Evolutionary conservation across 2,888 invertebrate species (phyloP), one percentile per base, ranked within the genome.

Genomic region (Epinotia demarniana): DNA sequence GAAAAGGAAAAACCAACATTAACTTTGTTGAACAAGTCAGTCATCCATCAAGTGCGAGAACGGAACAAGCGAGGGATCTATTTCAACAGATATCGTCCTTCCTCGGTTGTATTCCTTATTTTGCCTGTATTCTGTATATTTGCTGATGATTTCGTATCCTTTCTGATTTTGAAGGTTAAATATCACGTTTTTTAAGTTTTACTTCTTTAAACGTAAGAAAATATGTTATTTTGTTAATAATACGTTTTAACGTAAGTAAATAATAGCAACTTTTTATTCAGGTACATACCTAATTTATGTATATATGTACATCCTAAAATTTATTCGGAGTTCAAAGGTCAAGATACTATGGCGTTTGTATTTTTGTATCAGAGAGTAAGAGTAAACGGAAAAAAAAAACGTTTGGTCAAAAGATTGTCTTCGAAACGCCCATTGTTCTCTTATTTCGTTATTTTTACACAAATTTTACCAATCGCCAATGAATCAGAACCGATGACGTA

Each of bases 11-110:
- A 77, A 69, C 71, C 49, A 72, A 72, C 63, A 70, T 63, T 67
- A 67, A 61, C 71, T 72, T 72, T 57, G 75, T 60, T 75, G 67
- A 72, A 87, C 87, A 88, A 88, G 87, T 89, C 86, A 89, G 88
- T 86, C 88, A 92, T 93, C 92, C 88, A 92, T 92, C 92, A 93
- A 86, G 81, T 80, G 80, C 79, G 81, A 86, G 88, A 87, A 88
- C 86, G 90, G 88, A 89, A 89, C 89, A 86, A 86, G 86, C 86
- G 89, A 90, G 91, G 90, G 91, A 91, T 91, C 89, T 91, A 92
- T 92, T 91, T 89, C 86, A 90, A 89, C 90, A 88, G 90, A 93
- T 92, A 69, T 43, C 33, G 33, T 68, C 58, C 43, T 57, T 27
- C 27, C 55, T 18, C 16, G n/a, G 11, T 33, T 49, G 49, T 49